Evolutionary conservation across 2,888 invertebrate species (phyloP).

Genomic region (Trachelus stipa): DNA sequence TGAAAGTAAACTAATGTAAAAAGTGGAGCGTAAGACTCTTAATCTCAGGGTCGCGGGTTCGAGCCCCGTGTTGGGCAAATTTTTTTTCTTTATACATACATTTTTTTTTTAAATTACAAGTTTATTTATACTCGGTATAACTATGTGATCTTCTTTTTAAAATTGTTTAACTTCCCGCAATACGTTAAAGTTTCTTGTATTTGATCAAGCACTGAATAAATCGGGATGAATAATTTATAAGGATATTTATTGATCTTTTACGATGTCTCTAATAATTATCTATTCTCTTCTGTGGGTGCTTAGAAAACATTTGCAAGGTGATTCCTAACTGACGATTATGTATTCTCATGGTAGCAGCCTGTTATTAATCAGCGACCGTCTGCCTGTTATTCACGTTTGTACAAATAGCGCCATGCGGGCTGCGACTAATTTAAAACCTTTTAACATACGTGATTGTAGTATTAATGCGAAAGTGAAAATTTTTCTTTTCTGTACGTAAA

Average conservation of each 20-base stretch:
- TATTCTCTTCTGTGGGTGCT: neutral
- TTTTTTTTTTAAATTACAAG: neutral
- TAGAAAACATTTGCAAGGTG: neutral
- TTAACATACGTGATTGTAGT: neutral
- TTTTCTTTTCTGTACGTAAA: neutral
- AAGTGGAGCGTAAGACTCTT: conserved; percentile 47
- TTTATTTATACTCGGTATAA: neutral
- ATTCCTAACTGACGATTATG: neutral
- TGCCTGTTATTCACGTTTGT: conserved; percentile 3
- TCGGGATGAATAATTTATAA: neutral
- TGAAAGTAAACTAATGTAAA: too few species aligned
- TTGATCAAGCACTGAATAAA: neutral
- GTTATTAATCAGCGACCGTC: conserved; percentile 17
- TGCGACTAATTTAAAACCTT: neutral
- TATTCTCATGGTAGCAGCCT: conserved; percentile 10
- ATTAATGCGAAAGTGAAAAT: neutral
- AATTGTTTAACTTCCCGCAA: neutral
- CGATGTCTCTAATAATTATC: neutral
- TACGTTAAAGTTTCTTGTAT: neutral
- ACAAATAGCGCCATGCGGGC: neutral
- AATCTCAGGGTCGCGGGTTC: conserved; percentile 63
- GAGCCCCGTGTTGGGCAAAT: conserved; percentile 58
- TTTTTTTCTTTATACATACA: conserved; percentile 21
- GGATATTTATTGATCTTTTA: neutral
- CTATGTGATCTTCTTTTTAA: neutral